Evolutionary conservation across 2,888 invertebrate genomes (phyloP).

Genomic region (Sarcophaga rosellei): DNA sequence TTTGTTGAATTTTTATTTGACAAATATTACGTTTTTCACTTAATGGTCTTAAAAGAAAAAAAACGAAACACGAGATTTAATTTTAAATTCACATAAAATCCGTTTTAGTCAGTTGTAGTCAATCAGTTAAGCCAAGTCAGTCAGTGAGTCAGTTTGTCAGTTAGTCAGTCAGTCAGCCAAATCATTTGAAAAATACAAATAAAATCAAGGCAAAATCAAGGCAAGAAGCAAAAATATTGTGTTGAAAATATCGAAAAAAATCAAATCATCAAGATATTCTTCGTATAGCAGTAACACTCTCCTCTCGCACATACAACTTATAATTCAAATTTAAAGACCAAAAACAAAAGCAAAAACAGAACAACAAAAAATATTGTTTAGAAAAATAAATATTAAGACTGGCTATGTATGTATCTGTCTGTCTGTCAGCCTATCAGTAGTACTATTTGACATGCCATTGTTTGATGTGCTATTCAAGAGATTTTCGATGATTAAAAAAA

Average conservation of each 20-base stretch:
- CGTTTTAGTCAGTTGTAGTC: background rate
- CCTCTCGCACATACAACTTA: background rate
- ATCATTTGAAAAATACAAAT: conserved; percentile 22
- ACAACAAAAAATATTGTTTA: conserved; percentile 16
- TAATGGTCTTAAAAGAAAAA: conserved; percentile 32
- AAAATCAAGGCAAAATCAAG: conserved; percentile 45
- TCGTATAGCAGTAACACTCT: background rate
- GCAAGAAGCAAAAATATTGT: background rate
- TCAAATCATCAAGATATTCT: background rate
- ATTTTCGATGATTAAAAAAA: conserved; percentile 22
- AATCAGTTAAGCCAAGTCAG: background rate
- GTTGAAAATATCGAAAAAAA: background rate
- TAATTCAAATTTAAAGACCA: background rate
- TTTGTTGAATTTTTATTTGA: conserved; percentile 24
- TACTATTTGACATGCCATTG: conserved; percentile 52
- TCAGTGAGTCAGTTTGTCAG: background rate
- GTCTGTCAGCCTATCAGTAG: background rate
- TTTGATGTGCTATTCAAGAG: conserved; percentile 21
- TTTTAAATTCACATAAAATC: conserved; percentile 38
- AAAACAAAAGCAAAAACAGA: background rate
- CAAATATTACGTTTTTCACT: conserved; percentile 19
- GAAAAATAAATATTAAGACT: conserved; percentile 20
- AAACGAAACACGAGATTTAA: conserved; percentile 24
- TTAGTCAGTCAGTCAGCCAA: conserved; percentile 7
- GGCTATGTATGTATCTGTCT: background rate